Base-by-base conservation (phyloP, 1,140 invertebrate genomes). In the Trichonephila clavata region DNA sequence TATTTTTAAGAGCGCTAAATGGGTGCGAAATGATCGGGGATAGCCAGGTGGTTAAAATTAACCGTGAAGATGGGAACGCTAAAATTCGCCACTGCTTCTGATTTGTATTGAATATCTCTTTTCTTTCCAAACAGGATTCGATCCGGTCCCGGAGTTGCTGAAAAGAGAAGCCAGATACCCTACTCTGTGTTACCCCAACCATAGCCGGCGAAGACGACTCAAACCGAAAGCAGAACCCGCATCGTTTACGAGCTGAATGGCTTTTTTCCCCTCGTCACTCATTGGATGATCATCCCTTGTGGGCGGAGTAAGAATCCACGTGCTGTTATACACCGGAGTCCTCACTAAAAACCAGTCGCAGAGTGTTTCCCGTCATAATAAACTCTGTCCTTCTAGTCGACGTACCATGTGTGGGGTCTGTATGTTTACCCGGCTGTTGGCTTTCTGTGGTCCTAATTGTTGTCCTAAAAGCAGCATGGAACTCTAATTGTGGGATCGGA, bases 11-110 rank as follows among this genome's bases (percentile, higher is more conserved):
- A 20, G 21, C 83, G 83, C 18, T 87, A 87, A 87, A 87, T 87
- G 60, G 86, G 60, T 65, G 86, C 86, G 59, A 43, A 87, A 87
- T 87, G 32, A 65, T 21, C 50, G n/a, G 27, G 32, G 32, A 32
- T 32, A 21, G 39, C 90, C 90, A 92, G 90, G 80, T 92, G 90
- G 59, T 27, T 10, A 84, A 63, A 92, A 92, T 92, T n/a, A 92
- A 92, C 21, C 90, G 90, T 92, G 90, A 84, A 83, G 88, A 50
- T 80, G 68, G 68, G 65, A 60, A 32, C 24, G 32, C 43, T 18
- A 13, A 57, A 89, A 77, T 71, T 63, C 20, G 18, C 61, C 77
- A 57, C 16, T 59, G 80, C 59, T 84, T 43, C 43, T 43, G 24
- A 84, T 90, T 32, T 63, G 63, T 18, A 61, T 84, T 80, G 68